phyloP scores from a whole-genome alignment of 2,113 vertebrate genomes.

The Lamprologus tigripictilis region DNA sequence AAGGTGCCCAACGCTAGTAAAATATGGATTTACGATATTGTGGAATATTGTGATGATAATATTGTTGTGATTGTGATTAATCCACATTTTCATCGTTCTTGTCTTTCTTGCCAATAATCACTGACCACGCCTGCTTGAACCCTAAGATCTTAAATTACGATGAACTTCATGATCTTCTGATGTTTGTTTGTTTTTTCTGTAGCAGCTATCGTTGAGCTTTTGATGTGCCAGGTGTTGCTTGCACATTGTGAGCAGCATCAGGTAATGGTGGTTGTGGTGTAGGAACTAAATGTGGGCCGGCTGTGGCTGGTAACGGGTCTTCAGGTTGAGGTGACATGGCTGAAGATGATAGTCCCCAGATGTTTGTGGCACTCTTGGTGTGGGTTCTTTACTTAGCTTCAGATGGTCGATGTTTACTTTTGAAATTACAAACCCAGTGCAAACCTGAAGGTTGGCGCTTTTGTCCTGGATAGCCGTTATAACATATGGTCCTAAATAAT shows the following conservation, averaged over 20 bases:
- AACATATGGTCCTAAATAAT: not conserved
- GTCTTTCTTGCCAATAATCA: not conserved
- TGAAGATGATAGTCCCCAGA: not conserved
- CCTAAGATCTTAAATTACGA: not conserved
- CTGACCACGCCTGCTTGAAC: fast-evolving
- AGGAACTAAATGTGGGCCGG: not conserved
- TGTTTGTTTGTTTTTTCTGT: not conserved
- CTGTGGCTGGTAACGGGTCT: not conserved
- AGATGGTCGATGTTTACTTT: not conserved
- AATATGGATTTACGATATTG: not conserved
- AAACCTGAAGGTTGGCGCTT: fast-evolving
- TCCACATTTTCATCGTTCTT: fast-evolving
- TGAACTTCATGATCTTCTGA: not conserved
- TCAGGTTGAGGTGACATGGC: not conserved
- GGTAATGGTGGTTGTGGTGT: not conserved
- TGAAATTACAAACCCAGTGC: not conserved
- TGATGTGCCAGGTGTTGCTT: not conserved
- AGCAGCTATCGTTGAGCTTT: fast-evolving
- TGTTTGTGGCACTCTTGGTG: not conserved
- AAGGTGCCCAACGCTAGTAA: not conserved
- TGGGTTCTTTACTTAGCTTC: not conserved
- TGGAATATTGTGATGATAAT: not conserved
- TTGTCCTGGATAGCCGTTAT: not conserved
- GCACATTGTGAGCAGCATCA: not conserved
- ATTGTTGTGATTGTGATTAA: not conserved